Conservation (phyloP, 1,140 invertebrate genomes). For the Melanaphis sacchari region DNA sequence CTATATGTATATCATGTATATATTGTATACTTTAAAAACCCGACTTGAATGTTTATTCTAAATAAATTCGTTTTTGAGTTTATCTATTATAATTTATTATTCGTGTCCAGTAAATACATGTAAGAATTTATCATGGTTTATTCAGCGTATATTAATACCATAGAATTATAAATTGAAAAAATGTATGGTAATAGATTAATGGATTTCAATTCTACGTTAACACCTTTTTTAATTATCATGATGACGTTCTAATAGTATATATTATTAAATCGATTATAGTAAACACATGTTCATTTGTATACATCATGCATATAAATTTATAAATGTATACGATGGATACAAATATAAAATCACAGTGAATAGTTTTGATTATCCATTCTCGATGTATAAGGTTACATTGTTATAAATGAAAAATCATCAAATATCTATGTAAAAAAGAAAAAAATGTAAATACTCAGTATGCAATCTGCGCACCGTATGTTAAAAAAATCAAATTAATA, state of each 20-base stretch:
- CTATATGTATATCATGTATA: not conserved
- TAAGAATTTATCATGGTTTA: not conserved
- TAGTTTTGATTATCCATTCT: not conserved
- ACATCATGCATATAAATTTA: not conserved
- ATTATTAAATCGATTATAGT: not conserved
- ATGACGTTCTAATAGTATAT: not conserved
- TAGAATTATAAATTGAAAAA: not conserved
- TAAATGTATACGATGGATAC: not conserved
- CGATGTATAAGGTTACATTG: not conserved
- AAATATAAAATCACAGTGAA: not conserved
- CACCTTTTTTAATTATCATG: not conserved
- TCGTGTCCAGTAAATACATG: not conserved
- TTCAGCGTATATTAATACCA: not conserved
- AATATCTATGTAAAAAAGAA: too few relatives aligned
- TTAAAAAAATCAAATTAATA: too few relatives aligned
- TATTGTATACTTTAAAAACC: not conserved
- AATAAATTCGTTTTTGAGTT: not conserved
- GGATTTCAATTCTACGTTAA: not conserved
- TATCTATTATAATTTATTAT: not conserved
- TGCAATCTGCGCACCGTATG: too few relatives aligned
- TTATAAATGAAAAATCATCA: not conserved
- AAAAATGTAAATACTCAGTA: too few relatives aligned
- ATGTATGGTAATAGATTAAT: not conserved
- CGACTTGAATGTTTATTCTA: not conserved
- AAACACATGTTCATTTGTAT: not conserved